Conservation (phyloP, 23 tunicate species). For the Corella eumyota region DNA sequence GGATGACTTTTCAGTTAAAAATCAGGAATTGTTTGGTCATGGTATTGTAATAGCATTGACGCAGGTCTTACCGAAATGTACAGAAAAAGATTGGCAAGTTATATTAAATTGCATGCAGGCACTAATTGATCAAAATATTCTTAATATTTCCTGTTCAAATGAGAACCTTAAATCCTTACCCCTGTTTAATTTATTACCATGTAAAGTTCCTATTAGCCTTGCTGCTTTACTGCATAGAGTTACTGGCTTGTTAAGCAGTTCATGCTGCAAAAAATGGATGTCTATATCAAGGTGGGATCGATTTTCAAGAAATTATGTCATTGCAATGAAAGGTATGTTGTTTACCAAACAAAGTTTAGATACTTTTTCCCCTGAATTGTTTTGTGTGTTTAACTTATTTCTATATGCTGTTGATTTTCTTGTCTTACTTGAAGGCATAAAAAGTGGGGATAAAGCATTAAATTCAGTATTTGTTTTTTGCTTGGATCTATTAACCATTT, state of each 20-base stretch:
- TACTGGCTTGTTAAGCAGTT: not conserved
- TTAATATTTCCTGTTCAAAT: not conserved
- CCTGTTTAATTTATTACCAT: not conserved
- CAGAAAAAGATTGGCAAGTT: slow-evolving; percentile 28
- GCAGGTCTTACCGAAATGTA: slow-evolving; percentile 30
- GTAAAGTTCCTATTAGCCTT: slow-evolving; percentile 2
- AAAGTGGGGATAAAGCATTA: not conserved
- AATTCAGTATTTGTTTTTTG: slow-evolving; percentile 2
- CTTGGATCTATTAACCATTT: slow-evolving; percentile 4
- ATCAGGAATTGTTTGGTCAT: slow-evolving; percentile 15
- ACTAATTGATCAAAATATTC: not conserved
- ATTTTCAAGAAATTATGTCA: not conserved
- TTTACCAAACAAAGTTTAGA: not conserved
- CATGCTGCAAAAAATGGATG: slow-evolving; percentile 6
- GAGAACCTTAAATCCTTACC: not conserved
- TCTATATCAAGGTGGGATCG: not conserved
- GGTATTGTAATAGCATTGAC: slow-evolving; percentile 28
- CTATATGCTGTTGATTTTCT: slow-evolving; percentile 1
- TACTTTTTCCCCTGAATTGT: not conserved
- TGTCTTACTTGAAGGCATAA: not conserved
- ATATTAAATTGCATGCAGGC: slow-evolving; percentile 13
- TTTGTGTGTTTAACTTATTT: slow-evolving; percentile 1
- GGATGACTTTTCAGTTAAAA: not conserved
- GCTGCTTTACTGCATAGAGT: slow-evolving; percentile 5
- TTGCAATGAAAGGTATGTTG: not conserved